Evolutionary conservation across 1,140 invertebrate genomes (phyloP).

Genomic region (Papilio dardanus): DNA sequence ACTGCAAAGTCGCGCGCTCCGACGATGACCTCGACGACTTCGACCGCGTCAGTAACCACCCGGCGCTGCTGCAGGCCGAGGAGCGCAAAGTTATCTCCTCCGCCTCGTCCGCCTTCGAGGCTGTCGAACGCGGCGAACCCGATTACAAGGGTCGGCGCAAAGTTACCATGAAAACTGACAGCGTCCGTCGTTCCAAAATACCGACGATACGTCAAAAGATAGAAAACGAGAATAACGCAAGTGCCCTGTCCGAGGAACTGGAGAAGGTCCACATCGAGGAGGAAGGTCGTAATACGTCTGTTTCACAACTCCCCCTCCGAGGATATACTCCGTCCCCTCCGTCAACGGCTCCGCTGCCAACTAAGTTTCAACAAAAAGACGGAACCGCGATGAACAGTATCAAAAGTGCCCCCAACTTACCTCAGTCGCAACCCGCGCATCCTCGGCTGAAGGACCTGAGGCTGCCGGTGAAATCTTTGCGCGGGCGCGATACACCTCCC

Average conservation of each 20-base stretch:
- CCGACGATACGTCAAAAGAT: slow-evolving; percentile 83
- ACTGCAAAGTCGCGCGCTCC: slow-evolving; percentile 91
- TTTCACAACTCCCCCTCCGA: slow-evolving; percentile 81
- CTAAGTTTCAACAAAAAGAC: slow-evolving; percentile 90
- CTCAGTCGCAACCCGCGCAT: slow-evolving; percentile 86
- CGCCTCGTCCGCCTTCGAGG: slow-evolving; percentile 77
- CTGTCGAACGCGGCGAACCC: slow-evolving; percentile 73
- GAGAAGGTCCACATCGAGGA: slow-evolving; percentile 85
- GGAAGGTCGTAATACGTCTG: slow-evolving; percentile 78
- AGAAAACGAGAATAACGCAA: slow-evolving; percentile 83
- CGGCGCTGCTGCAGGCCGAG: slow-evolving; percentile 85
- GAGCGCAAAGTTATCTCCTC: slow-evolving; percentile 78
- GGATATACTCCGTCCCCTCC: slow-evolving; percentile 90
- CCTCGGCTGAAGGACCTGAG: slow-evolving; percentile 87
- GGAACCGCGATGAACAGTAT: slow-evolving; percentile 89
- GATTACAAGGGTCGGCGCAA: slow-evolving; percentile 78
- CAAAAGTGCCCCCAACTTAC: slow-evolving; percentile 89
- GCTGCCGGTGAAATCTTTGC: slow-evolving; percentile 85
- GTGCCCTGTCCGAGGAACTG: slow-evolving; percentile 84
- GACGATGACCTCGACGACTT: slow-evolving; percentile 92
- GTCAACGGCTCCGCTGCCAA: slow-evolving; percentile 90
- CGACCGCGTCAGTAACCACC: slow-evolving; percentile 91
- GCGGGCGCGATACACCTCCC: slow-evolving; percentile 83
- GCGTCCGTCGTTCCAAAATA: slow-evolving; percentile 83
- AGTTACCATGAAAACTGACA: slow-evolving; percentile 79